phyloP scores from a whole-genome alignment of 2,888 invertebrate genomes.

The Slavum lentiscoides region DNA sequence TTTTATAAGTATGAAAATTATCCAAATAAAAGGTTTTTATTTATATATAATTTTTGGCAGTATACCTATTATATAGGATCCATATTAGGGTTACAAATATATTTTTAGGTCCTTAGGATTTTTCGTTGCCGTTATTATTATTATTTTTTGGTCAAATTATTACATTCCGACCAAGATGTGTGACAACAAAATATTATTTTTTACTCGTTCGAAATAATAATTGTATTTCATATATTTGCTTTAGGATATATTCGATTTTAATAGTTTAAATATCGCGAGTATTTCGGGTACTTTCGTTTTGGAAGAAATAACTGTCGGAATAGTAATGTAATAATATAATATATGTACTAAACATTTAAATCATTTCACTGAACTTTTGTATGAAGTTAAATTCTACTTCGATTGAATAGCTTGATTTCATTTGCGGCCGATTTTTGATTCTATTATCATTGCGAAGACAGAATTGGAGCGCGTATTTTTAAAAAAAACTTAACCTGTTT shows the following conservation, averaged over 20 bases:
- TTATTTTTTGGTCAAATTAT: no score
- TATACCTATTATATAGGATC: no score
- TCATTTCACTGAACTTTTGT: background rate
- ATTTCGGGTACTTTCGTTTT: background rate
- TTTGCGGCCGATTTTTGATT: conserved; percentile 10
- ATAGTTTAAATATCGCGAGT: background rate
- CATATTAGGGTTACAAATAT: no score
- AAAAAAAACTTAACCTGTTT: conserved; percentile 14
- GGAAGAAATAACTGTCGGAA: background rate
- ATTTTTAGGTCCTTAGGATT: no score
- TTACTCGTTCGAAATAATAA: background rate
- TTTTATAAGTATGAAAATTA: no score
- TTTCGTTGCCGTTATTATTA: no score
- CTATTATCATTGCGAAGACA: conserved; percentile 12
- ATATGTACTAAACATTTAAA: conserved; percentile 1
- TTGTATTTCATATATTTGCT: background rate
- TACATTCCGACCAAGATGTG: no score
- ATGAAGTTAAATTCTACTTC: background rate
- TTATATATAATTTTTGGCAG: no score
- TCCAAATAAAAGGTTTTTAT: no score
- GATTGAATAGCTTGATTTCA: conserved; percentile 8
- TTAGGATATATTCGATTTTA: background rate
- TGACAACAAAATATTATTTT: background rate
- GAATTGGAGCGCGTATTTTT: conserved; percentile 4
- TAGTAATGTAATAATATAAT: conserved; percentile 5